These are phyloP conservation scores for Hippotragus niger DNA, from an alignment of 2,113 vertebrate species.

Conservation along the genomic window DNA sequence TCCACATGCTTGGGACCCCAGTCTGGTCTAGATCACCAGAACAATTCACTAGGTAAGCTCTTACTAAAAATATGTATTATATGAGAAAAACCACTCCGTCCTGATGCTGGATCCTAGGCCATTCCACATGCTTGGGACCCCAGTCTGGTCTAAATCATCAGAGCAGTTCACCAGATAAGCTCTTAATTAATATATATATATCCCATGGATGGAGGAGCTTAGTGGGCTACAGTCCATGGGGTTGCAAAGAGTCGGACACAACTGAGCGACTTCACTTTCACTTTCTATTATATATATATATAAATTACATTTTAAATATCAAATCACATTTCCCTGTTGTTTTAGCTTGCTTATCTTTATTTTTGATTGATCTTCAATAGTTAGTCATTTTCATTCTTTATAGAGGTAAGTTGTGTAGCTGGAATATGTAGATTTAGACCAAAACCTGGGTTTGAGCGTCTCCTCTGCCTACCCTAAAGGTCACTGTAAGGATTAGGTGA, in stretches of 20 bases:
- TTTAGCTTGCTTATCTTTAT: background rate
- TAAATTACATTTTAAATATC: background rate
- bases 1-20: background rate
- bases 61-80: background rate
- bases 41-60: background rate
- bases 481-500: background rate
- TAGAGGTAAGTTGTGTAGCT: background rate
- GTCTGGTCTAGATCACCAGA: background rate
- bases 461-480: background rate
- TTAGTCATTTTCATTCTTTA: background rate
- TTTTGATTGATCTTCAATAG: background rate
- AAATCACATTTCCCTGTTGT: background rate
- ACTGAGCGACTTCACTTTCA: background rate
- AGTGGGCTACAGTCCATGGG: background rate
- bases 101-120: background rate
- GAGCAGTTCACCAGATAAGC: background rate
- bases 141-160: background rate
- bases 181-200: background rate
- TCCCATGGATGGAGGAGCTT: background rate
- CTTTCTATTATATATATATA: background rate
- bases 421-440: background rate
- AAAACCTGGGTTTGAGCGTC: background rate
- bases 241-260: background rate
- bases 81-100: background rate
- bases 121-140: background rate